These are phyloP conservation scores for Rhizoglyphus robini DNA, from an alignment of 1,140 invertebrate species.

Conservation along the genomic window DNA sequence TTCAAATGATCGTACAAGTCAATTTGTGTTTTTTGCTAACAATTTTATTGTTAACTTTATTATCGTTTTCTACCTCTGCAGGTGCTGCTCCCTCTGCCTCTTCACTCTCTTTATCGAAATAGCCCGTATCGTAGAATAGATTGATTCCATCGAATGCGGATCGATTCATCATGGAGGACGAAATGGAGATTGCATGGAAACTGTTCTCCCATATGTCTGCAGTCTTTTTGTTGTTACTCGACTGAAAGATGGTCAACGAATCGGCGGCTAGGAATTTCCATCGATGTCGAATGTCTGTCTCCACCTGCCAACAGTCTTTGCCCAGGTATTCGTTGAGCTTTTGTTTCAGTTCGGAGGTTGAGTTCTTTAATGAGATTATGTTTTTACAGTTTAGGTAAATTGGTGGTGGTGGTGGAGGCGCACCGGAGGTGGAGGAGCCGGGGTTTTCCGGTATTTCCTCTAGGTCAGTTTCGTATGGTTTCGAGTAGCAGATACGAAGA, in stretches of 20 bases:
- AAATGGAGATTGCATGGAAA: constrained; percentile 7
- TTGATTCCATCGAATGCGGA: constrained; percentile 3
- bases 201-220: neutral
- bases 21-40: no score
- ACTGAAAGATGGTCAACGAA: neutral
- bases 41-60: no score
- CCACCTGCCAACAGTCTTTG: neutral
- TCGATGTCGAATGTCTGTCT: neutral
- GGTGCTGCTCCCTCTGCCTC: neutral
- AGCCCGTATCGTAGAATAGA: constrained; percentile 10
- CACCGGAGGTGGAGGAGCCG: neutral
- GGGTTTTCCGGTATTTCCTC: neutral
- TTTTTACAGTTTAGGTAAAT: constrained; percentile 7
- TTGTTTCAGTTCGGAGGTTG: neutral
- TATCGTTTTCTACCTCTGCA: no score
- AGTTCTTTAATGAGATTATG: neutral
- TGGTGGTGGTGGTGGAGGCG: constrained; percentile 9
- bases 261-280: constrained; percentile 6
- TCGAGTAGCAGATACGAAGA: constrained; percentile 24
- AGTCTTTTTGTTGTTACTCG: neutral
- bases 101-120: neutral
- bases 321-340: neutral
- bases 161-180: constrained; percentile 5
- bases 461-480: constrained; percentile 13
- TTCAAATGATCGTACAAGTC: no score